Evolutionary conservation across 2,113 vertebrate species (phyloP), one percentile per base, ranked within the genome.

Genomic region (Alethe castanea): DNA sequence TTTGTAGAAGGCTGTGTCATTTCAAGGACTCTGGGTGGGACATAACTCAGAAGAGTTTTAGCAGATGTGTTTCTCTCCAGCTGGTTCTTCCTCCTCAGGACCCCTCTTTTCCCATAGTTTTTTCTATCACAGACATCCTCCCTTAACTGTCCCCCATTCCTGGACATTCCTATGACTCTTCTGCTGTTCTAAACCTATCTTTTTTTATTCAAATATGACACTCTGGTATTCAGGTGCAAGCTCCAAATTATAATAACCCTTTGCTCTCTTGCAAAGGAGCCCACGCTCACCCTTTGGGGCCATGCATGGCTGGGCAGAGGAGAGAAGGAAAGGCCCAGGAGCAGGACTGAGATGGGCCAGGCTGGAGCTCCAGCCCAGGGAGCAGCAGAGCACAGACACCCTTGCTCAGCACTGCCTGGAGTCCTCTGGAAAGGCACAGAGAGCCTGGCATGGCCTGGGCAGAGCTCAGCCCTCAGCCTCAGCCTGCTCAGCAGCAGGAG

Each of bases 351-450:
- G 22, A 17, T 3, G 17, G 25, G 23, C 5, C 1, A 2, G 14
- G 18, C 35, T 54, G 29, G 10, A 44, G 52, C 24, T 14, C 16
- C 22, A 52, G 15, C 44, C 16, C 65, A 25, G 8, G 14, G 25
- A 23, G 8, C 4, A 13, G n/a, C 36, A 52, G 36, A 20, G 52
- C 47, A 11, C 12, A 65, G 23, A 38, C 4, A 3, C 2, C n/a
- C 26, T 54, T 0, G 0, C 26, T 26, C 20, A 10, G 0, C 1
- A 20, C 4, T n/a, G 28, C 23, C n/a, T 5, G 4, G 11, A 2
- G 2, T 2, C 9, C 35, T 60, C 19, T 26, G 73, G 19, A 29
- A n/a, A 28, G 23, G 19, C 28, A 23, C 24, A 40, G 59, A 36
- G 0, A 18, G 29, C 8, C 36, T 22, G 12, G 29, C 8, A n/a